These are phyloP conservation scores for Natator depressus DNA, from an alignment of 2,113 vertebrate species.

Conservation along the genomic window DNA sequence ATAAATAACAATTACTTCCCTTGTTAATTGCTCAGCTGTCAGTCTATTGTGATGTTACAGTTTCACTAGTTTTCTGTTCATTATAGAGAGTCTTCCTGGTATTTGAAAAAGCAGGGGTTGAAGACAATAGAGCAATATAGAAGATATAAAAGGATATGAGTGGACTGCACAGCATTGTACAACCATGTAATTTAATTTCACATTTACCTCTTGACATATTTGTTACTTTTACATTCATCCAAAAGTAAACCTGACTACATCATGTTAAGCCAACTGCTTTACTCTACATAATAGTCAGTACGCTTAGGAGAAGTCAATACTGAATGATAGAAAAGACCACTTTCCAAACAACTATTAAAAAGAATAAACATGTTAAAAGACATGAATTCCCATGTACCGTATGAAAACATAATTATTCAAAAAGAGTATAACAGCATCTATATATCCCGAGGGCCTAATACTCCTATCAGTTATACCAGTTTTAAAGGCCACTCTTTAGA, in stretches of 20 bases:
- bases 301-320: not conserved
- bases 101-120: no score
- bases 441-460: no score
- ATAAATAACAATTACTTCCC: not conserved
- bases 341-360: not conserved
- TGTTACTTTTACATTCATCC: not conserved
- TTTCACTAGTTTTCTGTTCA: not conserved
- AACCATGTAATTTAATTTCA: not conserved
- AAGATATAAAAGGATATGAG: not conserved
- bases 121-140: not conserved
- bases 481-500: no score
- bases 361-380: not conserved
- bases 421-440: no score
- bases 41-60: not conserved
- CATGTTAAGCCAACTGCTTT: not conserved
- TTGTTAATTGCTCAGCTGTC: not conserved
- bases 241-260: not conserved
- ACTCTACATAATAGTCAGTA: not conserved
- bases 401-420: not conserved
- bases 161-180: not conserved
- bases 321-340: not conserved
- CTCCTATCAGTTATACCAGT: no score
- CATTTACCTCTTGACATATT: not conserved
- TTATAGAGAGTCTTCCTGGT: not conserved
- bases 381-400: rapidly evolving